These are phyloP conservation scores for Caenorhabditis becei DNA, from an alignment of 2,888 invertebrate genomes.

Conservation along the genomic window DNA sequence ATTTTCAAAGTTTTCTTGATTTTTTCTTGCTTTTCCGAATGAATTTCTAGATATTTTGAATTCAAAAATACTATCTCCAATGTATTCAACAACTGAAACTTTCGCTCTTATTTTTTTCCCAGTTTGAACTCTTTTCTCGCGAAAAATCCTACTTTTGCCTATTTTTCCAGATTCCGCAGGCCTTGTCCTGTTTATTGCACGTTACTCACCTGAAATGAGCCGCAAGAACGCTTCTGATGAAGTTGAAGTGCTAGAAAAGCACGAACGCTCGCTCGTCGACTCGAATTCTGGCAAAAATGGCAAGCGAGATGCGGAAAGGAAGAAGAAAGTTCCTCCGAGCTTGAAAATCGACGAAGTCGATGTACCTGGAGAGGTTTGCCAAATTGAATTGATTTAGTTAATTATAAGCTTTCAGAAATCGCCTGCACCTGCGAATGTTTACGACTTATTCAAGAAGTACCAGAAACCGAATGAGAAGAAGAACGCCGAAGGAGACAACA, in stretches of 20 bases:
- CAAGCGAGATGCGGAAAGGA: neutral
- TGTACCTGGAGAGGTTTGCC: conserved; percentile 23
- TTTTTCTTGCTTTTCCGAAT: neutral
- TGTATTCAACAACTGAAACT: too few species aligned
- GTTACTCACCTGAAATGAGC: conserved; percentile 32
- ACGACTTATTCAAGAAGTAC: conserved; percentile 53
- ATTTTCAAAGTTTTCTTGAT: conserved; percentile 1
- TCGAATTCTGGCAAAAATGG: neutral
- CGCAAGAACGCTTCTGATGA: neutral
- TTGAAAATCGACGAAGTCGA: conserved; percentile 26
- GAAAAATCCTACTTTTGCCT: neutral
- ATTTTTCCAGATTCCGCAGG: conserved; percentile 25
- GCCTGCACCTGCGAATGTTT: conserved; percentile 35
- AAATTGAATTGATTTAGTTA: neutral
- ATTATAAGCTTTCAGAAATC: conserved; percentile 39
- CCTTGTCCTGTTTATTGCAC: conserved; percentile 32
- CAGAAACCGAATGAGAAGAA: conserved; percentile 8
- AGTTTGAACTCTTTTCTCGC: neutral
- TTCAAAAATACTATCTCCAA: too few species aligned
- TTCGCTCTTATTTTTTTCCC: too few species aligned
- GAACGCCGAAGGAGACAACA: neutral
- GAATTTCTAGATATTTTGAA: too few species aligned
- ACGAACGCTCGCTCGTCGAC: neutral
- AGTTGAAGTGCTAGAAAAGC: neutral
- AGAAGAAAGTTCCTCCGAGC: conserved; percentile 26